Percentiles rank a stretch among this genome's conserved stretches.
These are phyloP conservation scores for Mesocricetus auratus DNA, from an alignment of 2,113 vertebrate genomes.

Conservation along the genomic window DNA sequence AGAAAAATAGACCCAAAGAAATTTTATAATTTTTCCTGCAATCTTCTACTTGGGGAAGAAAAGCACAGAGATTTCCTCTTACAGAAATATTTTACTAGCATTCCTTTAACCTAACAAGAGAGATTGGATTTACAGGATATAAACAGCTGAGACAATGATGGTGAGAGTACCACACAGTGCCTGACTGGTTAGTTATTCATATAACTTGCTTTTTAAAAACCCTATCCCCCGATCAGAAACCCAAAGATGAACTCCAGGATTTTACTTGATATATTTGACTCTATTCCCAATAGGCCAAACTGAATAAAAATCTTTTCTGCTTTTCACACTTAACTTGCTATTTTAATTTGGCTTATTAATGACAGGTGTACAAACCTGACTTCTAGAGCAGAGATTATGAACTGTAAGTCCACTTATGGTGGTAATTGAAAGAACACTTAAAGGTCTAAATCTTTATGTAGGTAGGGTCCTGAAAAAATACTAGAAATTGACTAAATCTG, in stretches of 20 bases:
- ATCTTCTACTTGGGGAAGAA: not conserved
- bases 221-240: not conserved
- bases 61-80: not conserved
- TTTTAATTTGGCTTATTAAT: not conserved
- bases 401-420: not conserved
- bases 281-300: not conserved
- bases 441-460: not conserved
- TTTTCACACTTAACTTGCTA: not conserved
- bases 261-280: not conserved
- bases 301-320: not conserved
- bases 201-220: not conserved
- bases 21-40: not conserved
- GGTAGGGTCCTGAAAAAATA: not conserved
- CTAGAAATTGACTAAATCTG: not conserved
- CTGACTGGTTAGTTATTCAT: not conserved
- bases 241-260: not conserved
- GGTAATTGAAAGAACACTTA: not conserved
- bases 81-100: not conserved
- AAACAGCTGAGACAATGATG: not conserved
- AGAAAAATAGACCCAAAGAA: not conserved
- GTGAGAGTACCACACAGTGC: fast-evolving
- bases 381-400: not conserved
- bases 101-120: not conserved
- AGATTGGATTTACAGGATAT: not conserved
- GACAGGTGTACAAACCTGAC: not conserved